A percentile compares a stretch with the other conserved stretches of the same genome.
These are phyloP conservation scores for Halocynthia roretzi DNA, from an alignment of 23 tunicate species.

Conservation along the genomic window DNA sequence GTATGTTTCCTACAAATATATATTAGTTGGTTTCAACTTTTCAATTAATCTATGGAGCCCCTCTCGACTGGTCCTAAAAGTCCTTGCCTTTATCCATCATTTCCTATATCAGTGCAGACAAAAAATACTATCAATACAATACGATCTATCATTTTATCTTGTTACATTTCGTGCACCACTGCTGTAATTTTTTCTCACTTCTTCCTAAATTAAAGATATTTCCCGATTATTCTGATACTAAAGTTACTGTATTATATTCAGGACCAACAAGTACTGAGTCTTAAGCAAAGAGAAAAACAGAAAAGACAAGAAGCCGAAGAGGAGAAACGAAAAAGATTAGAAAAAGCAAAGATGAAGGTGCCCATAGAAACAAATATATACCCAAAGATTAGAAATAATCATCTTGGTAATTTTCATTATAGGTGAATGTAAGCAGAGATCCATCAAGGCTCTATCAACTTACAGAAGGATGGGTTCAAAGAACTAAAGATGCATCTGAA, in stretches of 20 bases:
- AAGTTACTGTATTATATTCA: background rate
- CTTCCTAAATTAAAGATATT: too few relatives aligned
- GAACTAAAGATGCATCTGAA: conserved; percentile 17
- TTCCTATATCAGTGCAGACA: too few relatives aligned
- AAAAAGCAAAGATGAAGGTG: conserved; percentile 16
- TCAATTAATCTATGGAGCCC: too few relatives aligned
- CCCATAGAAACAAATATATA: background rate
- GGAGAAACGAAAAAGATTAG: background rate
- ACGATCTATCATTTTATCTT: too few relatives aligned
- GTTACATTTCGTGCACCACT: too few relatives aligned
- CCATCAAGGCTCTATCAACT: conserved; percentile 56
- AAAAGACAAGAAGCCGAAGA: conserved; percentile 1
- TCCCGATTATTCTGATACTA: too few relatives aligned
- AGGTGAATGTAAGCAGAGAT: conserved; percentile 49
- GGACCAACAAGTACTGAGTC: conserved; percentile 11
- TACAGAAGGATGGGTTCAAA: conserved; percentile 80
- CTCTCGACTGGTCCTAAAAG: too few relatives aligned
- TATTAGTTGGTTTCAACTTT: too few relatives aligned
- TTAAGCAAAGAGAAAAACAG: conserved; percentile 9
- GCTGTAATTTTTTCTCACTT: too few relatives aligned
- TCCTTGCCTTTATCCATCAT: too few relatives aligned
- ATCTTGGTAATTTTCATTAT: background rate
- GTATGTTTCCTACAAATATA: too few relatives aligned
- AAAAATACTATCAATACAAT: too few relatives aligned
- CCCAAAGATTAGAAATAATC: background rate